Evolutionary conservation across 1,140 invertebrate genomes (phyloP), one percentile per base, ranked within the genome.

Genomic region (Cataglyphis hispanica): DNA sequence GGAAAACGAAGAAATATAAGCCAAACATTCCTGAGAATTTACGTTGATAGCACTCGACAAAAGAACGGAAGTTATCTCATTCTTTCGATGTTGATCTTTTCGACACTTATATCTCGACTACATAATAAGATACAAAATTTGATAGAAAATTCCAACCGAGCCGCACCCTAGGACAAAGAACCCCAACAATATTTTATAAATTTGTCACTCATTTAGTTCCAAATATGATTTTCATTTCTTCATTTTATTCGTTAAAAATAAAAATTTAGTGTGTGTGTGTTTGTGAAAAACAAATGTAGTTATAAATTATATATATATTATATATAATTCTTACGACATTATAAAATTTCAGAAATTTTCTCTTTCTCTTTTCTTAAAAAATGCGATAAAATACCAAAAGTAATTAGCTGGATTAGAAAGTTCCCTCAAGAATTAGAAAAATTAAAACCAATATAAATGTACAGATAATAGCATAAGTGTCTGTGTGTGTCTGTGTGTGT

Each of bases 151-250:
- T 34, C 25, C 34, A 16, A 40, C 6, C 27, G 66, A 60, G 78
- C 67, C 78, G 78, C 78, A 83, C 67, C 56, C 53, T 74, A 25
- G 61, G 37, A 72, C 34, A 61, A 61, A 72, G 31, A n/a, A 70
- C 53, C 4, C 50, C 3, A 25, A 43, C 34, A 53, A 70, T 27
- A 37, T 46, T n/a, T 50, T 16, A 40, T 56, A 31, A 13, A 50
- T 22, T 34, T 25, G 46, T n/a, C 64, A 34, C 64, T 53, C n/a
- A 1, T 67, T 53, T 56, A 50, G 25, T 16, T 72, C 25, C 10
- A 16, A 81, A 67, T 34, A 40, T 72, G n/a, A 83, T 40, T 58
- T 31, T 6, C 11, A 11, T 16, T 22, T 8, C 4, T 13, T 1
- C 56, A n/a, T 43, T 31, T 58, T 2, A 31, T 40, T 37, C 6